phyloP scores from a whole-genome alignment of 2,888 invertebrate species.

The Cancer borealis region DNA sequence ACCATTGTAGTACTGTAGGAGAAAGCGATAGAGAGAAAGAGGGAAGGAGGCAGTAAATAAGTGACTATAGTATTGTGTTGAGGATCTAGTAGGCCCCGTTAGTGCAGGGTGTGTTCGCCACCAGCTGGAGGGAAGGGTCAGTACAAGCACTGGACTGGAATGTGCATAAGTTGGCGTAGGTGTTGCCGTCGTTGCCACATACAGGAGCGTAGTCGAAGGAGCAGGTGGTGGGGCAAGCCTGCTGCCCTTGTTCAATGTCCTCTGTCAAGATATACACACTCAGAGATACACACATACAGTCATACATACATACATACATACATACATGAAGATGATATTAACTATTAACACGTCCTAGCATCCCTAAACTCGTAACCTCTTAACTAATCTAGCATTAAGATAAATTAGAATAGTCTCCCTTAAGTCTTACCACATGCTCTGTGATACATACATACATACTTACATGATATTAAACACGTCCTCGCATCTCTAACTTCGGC shows the following conservation, averaged over 20 bases:
- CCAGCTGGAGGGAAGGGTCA: background rate
- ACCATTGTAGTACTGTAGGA: too few relatives aligned
- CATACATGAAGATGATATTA: background rate
- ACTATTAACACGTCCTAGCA: too few relatives aligned
- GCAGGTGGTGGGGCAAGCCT: background rate
- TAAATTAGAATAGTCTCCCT: too few relatives aligned
- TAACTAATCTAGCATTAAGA: too few relatives aligned
- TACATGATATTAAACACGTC: too few relatives aligned
- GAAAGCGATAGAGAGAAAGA: too few relatives aligned
- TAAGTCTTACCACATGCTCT: too few relatives aligned
- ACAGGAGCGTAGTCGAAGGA: background rate
- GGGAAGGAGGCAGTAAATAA: too few relatives aligned
- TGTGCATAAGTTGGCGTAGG: background rate
- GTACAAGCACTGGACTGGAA: background rate
- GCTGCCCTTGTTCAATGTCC: background rate
- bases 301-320: background rate
- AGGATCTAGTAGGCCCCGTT: background rate
- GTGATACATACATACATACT: too few relatives aligned
- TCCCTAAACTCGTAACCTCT: too few relatives aligned
- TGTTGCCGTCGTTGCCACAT: background rate
- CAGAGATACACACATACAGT: background rate
- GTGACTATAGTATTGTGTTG: too few relatives aligned
- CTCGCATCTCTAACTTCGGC: too few relatives aligned
- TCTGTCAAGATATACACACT: background rate
- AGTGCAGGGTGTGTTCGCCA: background rate